A percentile compares a stretch with the other conserved stretches of the same genome.
These are phyloP conservation scores for Clarias magur DNA, from an alignment of 2,113 vertebrate species.

Conservation along the genomic window DNA sequence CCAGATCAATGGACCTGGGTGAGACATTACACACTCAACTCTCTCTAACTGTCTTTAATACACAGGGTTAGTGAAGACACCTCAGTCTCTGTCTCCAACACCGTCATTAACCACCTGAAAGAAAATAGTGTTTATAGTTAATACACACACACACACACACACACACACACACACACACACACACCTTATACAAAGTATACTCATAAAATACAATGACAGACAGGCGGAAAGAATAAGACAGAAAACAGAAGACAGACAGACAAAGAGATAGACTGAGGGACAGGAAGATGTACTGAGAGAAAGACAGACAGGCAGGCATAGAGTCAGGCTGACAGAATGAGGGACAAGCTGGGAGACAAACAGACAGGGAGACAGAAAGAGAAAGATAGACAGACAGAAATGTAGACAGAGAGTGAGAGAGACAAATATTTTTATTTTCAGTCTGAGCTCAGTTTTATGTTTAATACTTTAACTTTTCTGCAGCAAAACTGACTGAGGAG, in stretches of 20 bases:
- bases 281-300: no score
- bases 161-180: background rate
- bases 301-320: no score
- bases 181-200: background rate
- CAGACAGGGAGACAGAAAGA: background rate
- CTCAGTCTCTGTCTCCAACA: background rate
- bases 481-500: constrained; percentile 26
- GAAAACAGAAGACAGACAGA: no score
- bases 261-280: no score
- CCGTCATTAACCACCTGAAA: background rate
- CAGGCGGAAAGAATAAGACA: no score
- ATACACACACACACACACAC: background rate
- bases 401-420: background rate
- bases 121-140: background rate
- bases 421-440: background rate
- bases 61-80: background rate
- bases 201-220: background rate
- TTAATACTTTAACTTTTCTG: background rate
- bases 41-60: background rate
- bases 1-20: constrained; percentile 22
- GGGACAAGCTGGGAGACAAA: background rate
- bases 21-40: background rate
- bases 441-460: background rate
- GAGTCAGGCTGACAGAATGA: no score
- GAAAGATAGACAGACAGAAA: background rate